Percentiles rank a stretch among this genome's conserved stretches.
phyloP scores from a whole-genome alignment of 53 echinoderm and acorn worm species.

The Astropecten irregularis region DNA sequence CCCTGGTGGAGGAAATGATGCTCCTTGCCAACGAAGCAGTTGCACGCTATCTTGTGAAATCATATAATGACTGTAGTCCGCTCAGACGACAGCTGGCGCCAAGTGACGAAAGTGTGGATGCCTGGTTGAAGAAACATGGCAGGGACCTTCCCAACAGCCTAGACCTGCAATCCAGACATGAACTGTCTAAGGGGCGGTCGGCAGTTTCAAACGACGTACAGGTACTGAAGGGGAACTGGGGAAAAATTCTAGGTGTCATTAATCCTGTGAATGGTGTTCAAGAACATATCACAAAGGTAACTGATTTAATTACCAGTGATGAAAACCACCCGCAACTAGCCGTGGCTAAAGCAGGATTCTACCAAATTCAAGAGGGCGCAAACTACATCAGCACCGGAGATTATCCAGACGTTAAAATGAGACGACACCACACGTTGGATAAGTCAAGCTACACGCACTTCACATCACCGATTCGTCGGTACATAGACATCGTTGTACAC shows the following conservation, averaged over 20 bases:
- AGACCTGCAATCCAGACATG: conserved; percentile 1
- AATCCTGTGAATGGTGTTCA: neutral
- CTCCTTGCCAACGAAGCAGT: conserved; percentile 71
- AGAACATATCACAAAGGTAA: conserved; percentile 51
- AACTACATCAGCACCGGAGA: conserved; percentile 65
- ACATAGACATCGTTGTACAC: conserved; percentile 83
- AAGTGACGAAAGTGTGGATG: conserved; percentile 38
- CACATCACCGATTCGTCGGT: conserved; percentile 85
- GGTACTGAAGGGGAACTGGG: conserved; percentile 43
- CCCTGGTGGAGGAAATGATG: conserved; percentile 85
- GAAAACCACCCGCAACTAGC: conserved; percentile 73
- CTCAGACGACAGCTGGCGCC: conserved; percentile 76
- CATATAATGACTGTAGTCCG: conserved; percentile 59
- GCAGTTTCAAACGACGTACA: conserved; percentile 9
- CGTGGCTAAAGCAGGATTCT: conserved; percentile 50
- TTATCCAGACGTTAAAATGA: neutral
- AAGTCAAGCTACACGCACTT: conserved; percentile 62
- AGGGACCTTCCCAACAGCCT: conserved; percentile 3
- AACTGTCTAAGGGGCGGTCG: neutral
- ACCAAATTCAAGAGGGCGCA: conserved; percentile 57
- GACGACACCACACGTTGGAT: conserved; percentile 59
- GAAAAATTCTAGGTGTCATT: neutral
- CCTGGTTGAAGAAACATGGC: conserved; percentile 45
- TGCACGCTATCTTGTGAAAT: conserved; percentile 51
- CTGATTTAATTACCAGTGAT: conserved; percentile 57